These are phyloP conservation scores for Melanchra persicariae DNA, from an alignment of 2,888 invertebrate species.

Conservation along the genomic window DNA sequence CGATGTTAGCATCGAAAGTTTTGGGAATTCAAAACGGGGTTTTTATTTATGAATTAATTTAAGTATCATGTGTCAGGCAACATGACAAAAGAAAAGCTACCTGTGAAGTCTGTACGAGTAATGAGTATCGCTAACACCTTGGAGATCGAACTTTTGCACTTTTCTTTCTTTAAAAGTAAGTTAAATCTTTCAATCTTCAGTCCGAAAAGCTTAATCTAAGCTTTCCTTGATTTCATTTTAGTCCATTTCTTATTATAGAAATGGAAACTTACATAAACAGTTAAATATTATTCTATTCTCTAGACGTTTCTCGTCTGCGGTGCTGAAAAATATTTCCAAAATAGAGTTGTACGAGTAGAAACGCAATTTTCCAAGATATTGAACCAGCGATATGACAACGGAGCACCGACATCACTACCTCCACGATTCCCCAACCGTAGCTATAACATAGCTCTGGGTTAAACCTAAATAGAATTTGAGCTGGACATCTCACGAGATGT, in stretches of 20 bases:
- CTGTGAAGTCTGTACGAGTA: no score
- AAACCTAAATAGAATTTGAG: slow-evolving; percentile 44
- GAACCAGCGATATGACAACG: background rate
- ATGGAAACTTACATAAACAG: background rate
- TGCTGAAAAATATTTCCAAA: background rate
- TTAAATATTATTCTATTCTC: background rate
- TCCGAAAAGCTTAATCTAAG: background rate
- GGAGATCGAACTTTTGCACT: background rate
- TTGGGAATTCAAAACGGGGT: no score
- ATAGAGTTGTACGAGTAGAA: background rate
- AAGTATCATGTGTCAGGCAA: no score
- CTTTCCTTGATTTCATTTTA: background rate
- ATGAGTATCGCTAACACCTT: background rate
- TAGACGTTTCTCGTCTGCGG: background rate
- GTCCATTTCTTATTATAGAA: background rate
- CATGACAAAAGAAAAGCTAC: no score
- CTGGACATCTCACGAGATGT: slow-evolving; percentile 38
- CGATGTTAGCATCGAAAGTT: no score
- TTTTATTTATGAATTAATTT: no score
- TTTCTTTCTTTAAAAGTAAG: background rate
- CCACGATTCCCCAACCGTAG: background rate
- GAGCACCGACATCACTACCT: background rate
- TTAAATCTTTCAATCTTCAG: background rate
- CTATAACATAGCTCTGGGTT: slow-evolving; percentile 6
- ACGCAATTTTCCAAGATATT: slow-evolving; percentile 6